Evolutionary conservation across 2,113 vertebrate species (phyloP), one percentile per base, ranked within the genome.

Genomic region (Phasianus colchicus): DNA sequence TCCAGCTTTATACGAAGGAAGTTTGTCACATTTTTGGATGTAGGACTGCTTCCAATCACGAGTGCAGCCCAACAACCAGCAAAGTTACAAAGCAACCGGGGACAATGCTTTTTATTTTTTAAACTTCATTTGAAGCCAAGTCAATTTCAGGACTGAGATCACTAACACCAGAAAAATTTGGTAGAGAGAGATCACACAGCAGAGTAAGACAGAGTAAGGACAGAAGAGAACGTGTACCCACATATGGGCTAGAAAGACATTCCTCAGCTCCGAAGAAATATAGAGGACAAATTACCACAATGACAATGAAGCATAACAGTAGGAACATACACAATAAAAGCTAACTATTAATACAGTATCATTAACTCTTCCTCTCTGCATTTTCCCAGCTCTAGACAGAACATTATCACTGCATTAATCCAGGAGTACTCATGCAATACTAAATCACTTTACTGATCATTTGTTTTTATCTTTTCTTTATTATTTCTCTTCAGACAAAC

Each of bases 331-430:
- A 94, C 86, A 95, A 88, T 52, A 92, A 92, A 88, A 94, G 80
- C 73, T 93, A 95, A 90, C 88, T 92, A 75, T 88, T 93, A 96
- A 96, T 86, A 95, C 91, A 95, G 86, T 90, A 88, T 81, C 83
- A 81, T 93, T 92, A 94, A 91, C 65, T 86, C 86, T 83, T 88
- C 86, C 72, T 92, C 52, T 65, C 47, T 90, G 76, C 80, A 90
- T 86, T 65, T 83, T 93, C 80, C 65, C 61, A 75, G 65, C 58
- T 88, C 76, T 60, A 92, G n/a, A 81, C 83, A 90, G 70, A 52
- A 84, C 69, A 92, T 95, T 81, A 93, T 82, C 92, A 77, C 76
- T 81, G 86, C 86, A 93, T 95, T 92, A 95, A 95, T 84, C 86
- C 81, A 96, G 69, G 70, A 93, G 69, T 83, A 93, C 86, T 96